A percentile compares a stretch with the other conserved stretches of the same genome.
phyloP scores from a whole-genome alignment of 1,140 invertebrate species.

The Oscheius sp. region DNA sequence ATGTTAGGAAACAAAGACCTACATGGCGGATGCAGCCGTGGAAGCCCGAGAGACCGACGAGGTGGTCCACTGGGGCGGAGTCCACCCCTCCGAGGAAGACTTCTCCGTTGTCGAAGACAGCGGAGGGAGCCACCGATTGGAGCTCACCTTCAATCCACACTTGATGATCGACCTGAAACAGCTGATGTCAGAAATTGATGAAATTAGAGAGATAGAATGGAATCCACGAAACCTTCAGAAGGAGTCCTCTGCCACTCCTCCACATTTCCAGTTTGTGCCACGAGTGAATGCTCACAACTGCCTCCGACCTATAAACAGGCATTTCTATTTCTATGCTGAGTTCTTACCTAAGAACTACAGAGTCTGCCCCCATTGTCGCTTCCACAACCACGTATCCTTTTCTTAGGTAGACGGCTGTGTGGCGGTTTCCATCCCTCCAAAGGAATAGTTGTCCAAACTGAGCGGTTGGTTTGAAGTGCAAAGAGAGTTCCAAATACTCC shows the following conservation, averaged over 20 bases:
- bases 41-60: constrained; percentile 12
- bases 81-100: constrained; percentile 15
- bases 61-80: background rate
- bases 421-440: constrained; percentile 8
- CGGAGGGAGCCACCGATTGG: background rate
- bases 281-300: constrained; percentile 12
- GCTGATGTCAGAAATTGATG: background rate
- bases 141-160: constrained; percentile 23
- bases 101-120: background rate
- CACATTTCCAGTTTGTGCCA: constrained; percentile 27
- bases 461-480: constrained; percentile 18
- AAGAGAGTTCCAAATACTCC: constrained; percentile 12
- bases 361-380: constrained; percentile 11
- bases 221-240: constrained; percentile 3
- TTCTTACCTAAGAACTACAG: constrained; percentile 15
- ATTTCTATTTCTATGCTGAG: background rate
- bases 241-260: constrained; percentile 24
- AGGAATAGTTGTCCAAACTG: constrained; percentile 8
- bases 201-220: no score
- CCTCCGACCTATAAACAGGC: constrained; percentile 24
- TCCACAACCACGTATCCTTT: constrained; percentile 14
- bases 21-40: constrained; percentile 10
- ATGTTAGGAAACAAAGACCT: no score
- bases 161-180: constrained; percentile 14
- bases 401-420: background rate